phyloP scores from a whole-genome alignment of 1,140 invertebrate species.

The Laupala kohalensis region DNA sequence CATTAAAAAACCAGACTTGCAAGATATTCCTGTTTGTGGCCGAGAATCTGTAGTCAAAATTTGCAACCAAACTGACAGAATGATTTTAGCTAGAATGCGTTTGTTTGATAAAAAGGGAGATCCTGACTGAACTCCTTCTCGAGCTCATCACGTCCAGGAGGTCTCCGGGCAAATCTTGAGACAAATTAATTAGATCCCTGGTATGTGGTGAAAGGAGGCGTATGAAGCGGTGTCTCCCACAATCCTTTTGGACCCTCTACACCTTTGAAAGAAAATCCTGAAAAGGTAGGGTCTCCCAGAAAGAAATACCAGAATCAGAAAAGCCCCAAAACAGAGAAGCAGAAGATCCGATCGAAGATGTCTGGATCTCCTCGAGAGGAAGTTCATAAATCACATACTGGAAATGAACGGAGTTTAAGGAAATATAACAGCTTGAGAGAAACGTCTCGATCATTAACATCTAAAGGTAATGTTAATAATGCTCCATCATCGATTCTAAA shows the following conservation, averaged over 20 bases:
- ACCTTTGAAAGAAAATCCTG: constrained; percentile 4
- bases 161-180: too few relatives aligned
- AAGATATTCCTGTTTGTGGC: constrained; percentile 27
- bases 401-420: background rate
- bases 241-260: background rate
- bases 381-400: background rate
- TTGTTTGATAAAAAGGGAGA: constrained; percentile 40
- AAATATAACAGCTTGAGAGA: background rate
- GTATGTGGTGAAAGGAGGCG: too few relatives aligned
- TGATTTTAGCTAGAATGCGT: constrained; percentile 50
- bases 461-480: background rate
- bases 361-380: background rate
- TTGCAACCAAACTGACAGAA: constrained; percentile 47
- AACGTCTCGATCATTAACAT: background rate
- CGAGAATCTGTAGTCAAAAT: constrained; percentile 46
- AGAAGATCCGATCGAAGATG: background rate
- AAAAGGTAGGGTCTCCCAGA: constrained; percentile 12
- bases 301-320: background rate
- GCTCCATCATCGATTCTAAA: background rate
- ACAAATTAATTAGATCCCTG: too few relatives aligned
- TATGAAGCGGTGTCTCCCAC: too few relatives aligned
- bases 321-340: background rate
- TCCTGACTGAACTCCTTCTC: background rate
- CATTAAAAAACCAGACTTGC: background rate
- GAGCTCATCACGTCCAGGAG: too few relatives aligned